phyloP scores from a whole-genome alignment of 2,797 vertebrate genomes.

The Phyllotis vaccarum region DNA sequence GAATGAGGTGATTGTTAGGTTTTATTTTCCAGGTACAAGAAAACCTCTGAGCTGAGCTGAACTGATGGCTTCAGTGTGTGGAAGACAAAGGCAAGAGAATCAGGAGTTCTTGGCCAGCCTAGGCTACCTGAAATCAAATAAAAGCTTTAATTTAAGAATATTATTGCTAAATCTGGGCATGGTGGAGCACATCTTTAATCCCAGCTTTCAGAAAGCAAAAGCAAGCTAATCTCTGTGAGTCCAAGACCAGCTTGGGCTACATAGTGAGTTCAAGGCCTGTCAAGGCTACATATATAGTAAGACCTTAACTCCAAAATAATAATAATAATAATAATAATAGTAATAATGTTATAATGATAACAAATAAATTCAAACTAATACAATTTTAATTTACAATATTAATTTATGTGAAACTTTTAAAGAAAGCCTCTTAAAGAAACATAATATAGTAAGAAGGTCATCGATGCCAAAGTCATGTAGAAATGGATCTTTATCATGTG shows the following conservation, averaged over 20 bases:
- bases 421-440: neutral
- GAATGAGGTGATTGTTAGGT: neutral
- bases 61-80: neutral
- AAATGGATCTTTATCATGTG: neutral
- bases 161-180: neutral
- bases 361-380: conserved; percentile 2
- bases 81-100: neutral
- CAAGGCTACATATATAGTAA: neutral
- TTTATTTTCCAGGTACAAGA: neutral
- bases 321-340: no score
- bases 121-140: neutral
- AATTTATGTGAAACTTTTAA: neutral
- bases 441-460: neutral
- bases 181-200: neutral
- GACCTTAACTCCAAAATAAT: neutral
- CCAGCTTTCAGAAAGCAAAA: neutral
- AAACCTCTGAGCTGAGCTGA: neutral
- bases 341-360: neutral
- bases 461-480: neutral
- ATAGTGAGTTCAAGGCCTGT: neutral
- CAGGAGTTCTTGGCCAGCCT: neutral
- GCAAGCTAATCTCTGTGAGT: neutral
- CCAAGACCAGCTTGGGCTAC: neutral
- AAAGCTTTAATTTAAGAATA: neutral
- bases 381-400: neutral